phyloP scores from a whole-genome alignment of 2,888 invertebrate genomes.

The Pegoplata infirma region DNA sequence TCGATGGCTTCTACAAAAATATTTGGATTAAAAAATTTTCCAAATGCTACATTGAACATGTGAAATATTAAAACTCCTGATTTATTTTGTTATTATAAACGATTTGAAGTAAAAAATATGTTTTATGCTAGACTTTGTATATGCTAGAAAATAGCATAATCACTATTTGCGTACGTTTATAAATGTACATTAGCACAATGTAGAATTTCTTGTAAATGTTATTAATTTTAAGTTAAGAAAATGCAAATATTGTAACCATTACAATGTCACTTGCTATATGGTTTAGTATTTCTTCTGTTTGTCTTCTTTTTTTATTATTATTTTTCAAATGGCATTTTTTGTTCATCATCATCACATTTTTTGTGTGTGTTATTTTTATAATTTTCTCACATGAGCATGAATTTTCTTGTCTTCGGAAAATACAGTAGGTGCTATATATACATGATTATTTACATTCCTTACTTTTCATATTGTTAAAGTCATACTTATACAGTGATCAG shows the following conservation, averaged over 20 bases:
- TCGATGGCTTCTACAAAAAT: no score
- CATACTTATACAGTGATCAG: background rate
- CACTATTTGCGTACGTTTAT: no score
- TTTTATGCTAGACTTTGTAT: no score
- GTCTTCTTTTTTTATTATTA: background rate
- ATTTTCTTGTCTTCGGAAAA: constrained; percentile 32
- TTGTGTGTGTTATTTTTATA: constrained; percentile 25
- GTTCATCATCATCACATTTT: constrained; percentile 17
- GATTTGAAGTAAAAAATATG: no score
- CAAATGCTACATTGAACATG: no score
- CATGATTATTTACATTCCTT: constrained; percentile 45
- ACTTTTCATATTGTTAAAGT: background rate
- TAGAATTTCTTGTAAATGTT: constrained; percentile 11
- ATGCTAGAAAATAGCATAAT: no score
- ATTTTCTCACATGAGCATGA: constrained; percentile 34
- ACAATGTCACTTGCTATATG: constrained; percentile 49
- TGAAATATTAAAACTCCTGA: no score
- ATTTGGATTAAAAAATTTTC: no score
- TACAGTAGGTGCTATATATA: constrained; percentile 14
- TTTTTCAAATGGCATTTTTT: no score
- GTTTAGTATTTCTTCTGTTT: constrained; percentile 2
- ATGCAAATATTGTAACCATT: constrained; percentile 35
- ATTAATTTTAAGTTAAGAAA: constrained; percentile 43
- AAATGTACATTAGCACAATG: background rate
- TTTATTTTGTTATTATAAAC: no score